Base-by-base conservation (phyloP, 2,113 vertebrate species). In the Phylloscopus whistleri region DNA sequence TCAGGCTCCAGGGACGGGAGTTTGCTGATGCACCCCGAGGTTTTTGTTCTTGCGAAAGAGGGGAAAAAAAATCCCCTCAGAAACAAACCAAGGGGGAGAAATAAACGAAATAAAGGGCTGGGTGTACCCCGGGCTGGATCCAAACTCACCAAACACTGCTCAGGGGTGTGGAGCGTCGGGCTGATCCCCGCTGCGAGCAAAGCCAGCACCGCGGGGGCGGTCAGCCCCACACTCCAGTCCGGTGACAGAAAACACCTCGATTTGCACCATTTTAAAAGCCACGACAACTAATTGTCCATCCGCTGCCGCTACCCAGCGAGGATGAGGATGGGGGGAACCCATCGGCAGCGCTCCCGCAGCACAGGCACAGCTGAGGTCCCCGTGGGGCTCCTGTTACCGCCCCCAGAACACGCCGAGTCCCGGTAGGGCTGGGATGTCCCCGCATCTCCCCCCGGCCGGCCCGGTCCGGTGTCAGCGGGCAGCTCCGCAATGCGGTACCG, bases 401-500 rank as follows among this genome's bases (percentile, higher is more conserved):
- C 43, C 35, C 24, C 23, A 52, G 56, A 24, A 39, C 5, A 10
- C 27, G 33, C 0, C 0, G 22, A 46, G 27, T 22, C 60, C 19
- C 11, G 9, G 2, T 7, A 17, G 17, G n/a, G 10, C 11, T n/a
- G 58, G 11, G 21, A 21, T 16, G 16, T 48, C 1, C 22, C 21
- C n/a, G 3, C 21, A 10, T 9, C 1, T 7, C 16, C 31, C 31
- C 13, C 24, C 3, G 35, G 11, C 37, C 31, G 64, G 64, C 6
- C 46, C 58, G 26, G 49, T 5, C 43, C 55, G 18, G 49, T 9
- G 35, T 8, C 5, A 17, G 56, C 35, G 35, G 62, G 63, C 67
- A 52, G 86, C 88, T 91, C 94, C 46, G 94, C 95, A 92, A 89
- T 96, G 96, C 96, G 80, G 95, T 87, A 81, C 64, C 52, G 16